Base-by-base conservation (phyloP, 2,888 invertebrate genomes). In the Acanthosepion pharaonis region DNA sequence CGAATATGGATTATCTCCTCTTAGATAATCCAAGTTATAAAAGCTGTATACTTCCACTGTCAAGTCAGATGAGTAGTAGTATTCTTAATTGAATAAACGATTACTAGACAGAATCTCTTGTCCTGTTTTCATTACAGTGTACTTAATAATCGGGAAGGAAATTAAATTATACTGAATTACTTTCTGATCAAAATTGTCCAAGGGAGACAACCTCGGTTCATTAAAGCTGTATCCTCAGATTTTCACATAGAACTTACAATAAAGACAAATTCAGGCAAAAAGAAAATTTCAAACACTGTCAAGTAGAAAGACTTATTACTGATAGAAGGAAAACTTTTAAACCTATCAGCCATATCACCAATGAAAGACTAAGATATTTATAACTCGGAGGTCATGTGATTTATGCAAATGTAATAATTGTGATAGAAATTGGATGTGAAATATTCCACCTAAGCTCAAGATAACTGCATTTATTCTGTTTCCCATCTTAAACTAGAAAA, bases 331-430 rank as follows among this genome's bases (percentile, higher is more conserved):
- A 78, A 78, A 78, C 78, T n/a, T 78, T 78, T n/a, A 78, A 78
- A 78, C n/a, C 78, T 78, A 33, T 78, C 78, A 78, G n/a, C 28
- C n/a, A 78, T 2, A 78, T 28, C 55, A 59, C 20, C 59, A 59
- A 59, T 59, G 59, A 59, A 59, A 59, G 59, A 59, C 55, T 55
- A 18, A 55, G 55, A 78, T 78, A 78, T 28, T 78, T 78, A 78
- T 28, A 78, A 78, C 78, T 78, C 8, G 2, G 28, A 28, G 9
- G 8, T 78, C 28, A 78, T 78, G 78, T 78, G 78, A 78, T 78
- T 78, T 78, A 78, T 78, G 78, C 78, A n/a, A 78, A 78, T 78
- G 78, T 78, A 78, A 78, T 78, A 78, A 78, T 11, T 78, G 78
- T n/a, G 78, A 78, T n/a, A 78, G 78, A 78, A n/a, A 78, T 78